These are phyloP conservation scores for Alca torda DNA, from an alignment of 2,797 vertebrate species.

Conservation along the genomic window DNA sequence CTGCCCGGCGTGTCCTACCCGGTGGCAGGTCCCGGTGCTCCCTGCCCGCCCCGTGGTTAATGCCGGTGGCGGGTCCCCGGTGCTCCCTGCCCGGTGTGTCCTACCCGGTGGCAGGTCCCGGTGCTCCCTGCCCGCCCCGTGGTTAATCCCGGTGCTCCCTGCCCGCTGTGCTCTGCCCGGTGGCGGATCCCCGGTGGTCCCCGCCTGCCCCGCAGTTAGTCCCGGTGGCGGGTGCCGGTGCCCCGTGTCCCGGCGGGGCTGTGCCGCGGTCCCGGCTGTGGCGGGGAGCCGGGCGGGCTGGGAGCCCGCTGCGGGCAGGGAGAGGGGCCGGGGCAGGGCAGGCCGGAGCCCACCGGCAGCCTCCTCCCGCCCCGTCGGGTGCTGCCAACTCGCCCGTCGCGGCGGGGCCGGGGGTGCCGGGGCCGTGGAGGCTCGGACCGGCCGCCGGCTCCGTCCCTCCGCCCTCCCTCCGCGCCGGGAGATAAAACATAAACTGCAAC, in stretches of 20 bases:
- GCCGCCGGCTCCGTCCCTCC: not conserved
- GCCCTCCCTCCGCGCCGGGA: not conserved
- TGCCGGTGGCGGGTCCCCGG: not conserved
- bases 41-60: not conserved
- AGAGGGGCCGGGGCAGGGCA: not conserved
- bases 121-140: not conserved
- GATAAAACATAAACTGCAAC: constrained; percentile 81
- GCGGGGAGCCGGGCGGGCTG: not conserved
- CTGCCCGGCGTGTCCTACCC: not conserved
- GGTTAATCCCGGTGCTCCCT: not conserved
- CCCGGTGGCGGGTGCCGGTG: not conserved
- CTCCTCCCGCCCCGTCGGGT: not conserved
- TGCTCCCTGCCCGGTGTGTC: not conserved
- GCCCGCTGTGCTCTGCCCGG: too few species aligned
- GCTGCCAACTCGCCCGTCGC: not conserved
- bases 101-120: not conserved
- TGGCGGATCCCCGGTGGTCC: not conserved
- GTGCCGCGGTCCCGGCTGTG: not conserved
- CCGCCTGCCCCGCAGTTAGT: not conserved
- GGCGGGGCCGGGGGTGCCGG: not conserved
- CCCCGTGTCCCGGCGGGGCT: not conserved
- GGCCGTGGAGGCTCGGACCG: not conserved
- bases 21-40: not conserved
- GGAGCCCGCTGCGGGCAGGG: not conserved
- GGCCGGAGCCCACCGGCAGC: not conserved